Evolutionary conservation across 2,888 invertebrate genomes (phyloP).

Genomic region (Eueremaeus valkanovi): DNA sequence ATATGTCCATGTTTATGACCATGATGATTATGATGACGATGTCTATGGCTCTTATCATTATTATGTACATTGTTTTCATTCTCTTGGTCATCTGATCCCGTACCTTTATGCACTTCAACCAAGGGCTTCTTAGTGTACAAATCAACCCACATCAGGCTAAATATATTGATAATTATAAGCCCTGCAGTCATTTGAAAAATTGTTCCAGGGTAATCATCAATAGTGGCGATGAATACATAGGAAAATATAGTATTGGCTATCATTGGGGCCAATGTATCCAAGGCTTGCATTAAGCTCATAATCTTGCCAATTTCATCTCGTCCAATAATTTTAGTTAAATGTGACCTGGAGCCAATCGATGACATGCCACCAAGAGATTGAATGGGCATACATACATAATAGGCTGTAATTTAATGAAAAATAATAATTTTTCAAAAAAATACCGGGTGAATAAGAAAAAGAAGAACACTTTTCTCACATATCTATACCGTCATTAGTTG

Average conservation of each 20-base stretch:
- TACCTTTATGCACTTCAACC: not conserved
- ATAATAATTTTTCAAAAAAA: too few species aligned
- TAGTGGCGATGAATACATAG: not conserved
- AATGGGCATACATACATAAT: not conserved
- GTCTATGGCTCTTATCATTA: too few species aligned
- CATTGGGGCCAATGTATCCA: constrained; percentile 25
- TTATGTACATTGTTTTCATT: too few species aligned
- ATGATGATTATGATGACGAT: too few species aligned
- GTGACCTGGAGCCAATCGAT: constrained; percentile 10
- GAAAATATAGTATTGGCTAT: constrained; percentile 12
- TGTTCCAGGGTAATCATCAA: constrained; percentile 10
- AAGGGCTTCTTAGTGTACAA: not conserved
- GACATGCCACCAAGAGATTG: not conserved
- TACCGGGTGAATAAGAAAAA: too few species aligned
- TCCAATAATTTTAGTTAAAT: constrained; percentile 15
- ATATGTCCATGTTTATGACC: too few species aligned
- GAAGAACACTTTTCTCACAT: too few species aligned
- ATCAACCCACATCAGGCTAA: not conserved
- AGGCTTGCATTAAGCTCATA: constrained; percentile 3
- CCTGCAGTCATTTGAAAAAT: not conserved
- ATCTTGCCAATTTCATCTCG: constrained; percentile 26
- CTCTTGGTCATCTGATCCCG: too few species aligned
- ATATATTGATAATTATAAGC: not conserved
- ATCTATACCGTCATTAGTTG: too few species aligned
- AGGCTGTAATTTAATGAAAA: not conserved